A percentile compares a stretch with the other conserved stretches of the same genome.
Conservation (phyloP, 2,888 invertebrate genomes). For the Cremastinae sp. region DNA sequence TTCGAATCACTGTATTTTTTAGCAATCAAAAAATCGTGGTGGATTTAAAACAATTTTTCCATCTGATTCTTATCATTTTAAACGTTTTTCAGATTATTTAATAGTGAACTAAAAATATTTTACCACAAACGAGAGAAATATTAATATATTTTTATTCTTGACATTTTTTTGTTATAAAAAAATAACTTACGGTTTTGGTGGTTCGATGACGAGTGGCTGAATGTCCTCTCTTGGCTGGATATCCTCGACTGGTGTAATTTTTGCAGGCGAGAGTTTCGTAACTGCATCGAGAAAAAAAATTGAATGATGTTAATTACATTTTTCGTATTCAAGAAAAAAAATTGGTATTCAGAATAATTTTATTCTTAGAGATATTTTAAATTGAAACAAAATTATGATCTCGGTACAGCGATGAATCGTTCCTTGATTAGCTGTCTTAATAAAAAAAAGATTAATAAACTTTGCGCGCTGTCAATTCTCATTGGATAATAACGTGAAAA, state of each 20-base stretch:
- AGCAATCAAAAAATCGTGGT: no score
- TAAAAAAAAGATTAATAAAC: constrained; percentile 25
- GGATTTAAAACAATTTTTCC: no score
- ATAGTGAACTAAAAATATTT: no score
- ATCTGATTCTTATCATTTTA: no score
- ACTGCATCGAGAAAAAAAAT: constrained; percentile 69
- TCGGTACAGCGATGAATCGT: background rate
- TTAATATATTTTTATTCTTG: no score
- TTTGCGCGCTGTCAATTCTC: constrained; percentile 30
- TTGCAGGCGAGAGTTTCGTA: constrained; percentile 77
- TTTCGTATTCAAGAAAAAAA: no score
- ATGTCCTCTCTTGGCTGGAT: constrained; percentile 74
- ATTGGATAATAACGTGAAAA: constrained; percentile 50
- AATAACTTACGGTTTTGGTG: constrained; percentile 79
- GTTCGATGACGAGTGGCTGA: constrained; percentile 66
- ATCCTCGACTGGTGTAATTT: constrained; percentile 76
- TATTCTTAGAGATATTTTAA: no score
- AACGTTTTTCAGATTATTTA: no score
- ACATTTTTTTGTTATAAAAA: background rate
- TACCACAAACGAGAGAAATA: no score
- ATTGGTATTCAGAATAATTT: no score
- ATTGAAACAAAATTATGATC: no score
- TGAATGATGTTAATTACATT: constrained; percentile 1
- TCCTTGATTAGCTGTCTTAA: constrained; percentile 7
- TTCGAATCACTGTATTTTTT: constrained; percentile 2